Conservation (phyloP, 2,113 vertebrate genomes). For the Tichodroma muraria region DNA sequence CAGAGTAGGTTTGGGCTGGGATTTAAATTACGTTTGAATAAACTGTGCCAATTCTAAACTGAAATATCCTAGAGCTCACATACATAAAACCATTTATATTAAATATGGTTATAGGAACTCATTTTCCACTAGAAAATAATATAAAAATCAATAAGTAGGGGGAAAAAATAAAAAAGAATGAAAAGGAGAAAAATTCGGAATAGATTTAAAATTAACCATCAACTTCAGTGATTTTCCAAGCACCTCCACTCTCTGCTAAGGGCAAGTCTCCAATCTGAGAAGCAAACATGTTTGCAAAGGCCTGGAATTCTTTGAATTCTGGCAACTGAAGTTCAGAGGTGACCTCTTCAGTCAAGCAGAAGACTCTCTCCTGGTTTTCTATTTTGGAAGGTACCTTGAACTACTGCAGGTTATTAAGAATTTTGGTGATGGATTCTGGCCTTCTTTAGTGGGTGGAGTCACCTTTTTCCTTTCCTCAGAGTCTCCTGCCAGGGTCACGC, state of each 20-base stretch:
- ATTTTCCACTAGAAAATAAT: neutral
- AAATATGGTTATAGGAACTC: neutral
- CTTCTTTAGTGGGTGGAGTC: neutral
- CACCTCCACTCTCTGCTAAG: neutral
- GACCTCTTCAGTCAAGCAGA: neutral
- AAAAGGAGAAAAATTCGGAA: neutral
- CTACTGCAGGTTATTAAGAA: neutral
- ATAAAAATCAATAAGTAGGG: neutral
- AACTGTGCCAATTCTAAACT: neutral
- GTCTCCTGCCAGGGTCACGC: neutral
- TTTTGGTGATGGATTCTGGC: neutral
- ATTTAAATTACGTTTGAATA: neutral
- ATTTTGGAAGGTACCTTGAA: neutral
- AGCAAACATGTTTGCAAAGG: neutral
- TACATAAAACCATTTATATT: neutral
- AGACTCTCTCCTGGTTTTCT: neutral
- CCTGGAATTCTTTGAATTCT: conserved; percentile 32
- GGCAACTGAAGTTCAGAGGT: conserved; percentile 33
- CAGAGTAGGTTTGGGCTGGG: neutral
- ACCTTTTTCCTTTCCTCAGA: neutral
- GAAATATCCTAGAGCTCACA: neutral
- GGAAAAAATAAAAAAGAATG: neutral
- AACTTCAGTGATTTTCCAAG: neutral
- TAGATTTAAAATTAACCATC: neutral
- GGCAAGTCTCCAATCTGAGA: neutral